These are phyloP conservation scores for Oncorhynchus mykiss DNA, from an alignment of 2,113 vertebrate species.

Conservation along the genomic window DNA sequence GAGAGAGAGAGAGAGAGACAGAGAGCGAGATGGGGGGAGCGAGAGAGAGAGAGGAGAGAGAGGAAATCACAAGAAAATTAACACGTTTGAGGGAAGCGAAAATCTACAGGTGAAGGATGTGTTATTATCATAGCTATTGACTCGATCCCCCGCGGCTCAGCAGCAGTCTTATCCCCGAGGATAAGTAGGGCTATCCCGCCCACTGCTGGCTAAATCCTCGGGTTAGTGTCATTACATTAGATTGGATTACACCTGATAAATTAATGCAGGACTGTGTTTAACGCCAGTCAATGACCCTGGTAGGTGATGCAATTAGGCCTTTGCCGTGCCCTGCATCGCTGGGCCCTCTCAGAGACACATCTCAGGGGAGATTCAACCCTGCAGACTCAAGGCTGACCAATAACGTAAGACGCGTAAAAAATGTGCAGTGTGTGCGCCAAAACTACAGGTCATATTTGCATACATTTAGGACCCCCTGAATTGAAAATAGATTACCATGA, in stretches of 20 bases:
- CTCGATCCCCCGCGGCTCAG: constrained; percentile 60
- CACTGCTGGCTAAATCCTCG: constrained; percentile 69
- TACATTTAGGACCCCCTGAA: neutral
- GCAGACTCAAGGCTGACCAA: constrained; percentile 1
- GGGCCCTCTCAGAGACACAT: constrained; percentile 36
- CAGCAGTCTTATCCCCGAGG: constrained; percentile 54
- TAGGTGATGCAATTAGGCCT: constrained; percentile 58
- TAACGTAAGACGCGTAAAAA: constrained; percentile 45
- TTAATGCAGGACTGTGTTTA: constrained; percentile 60
- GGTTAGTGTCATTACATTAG: constrained; percentile 69
- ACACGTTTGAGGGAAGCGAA: neutral
- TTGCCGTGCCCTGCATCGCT: constrained; percentile 22
- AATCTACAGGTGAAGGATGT: constrained; percentile 69
- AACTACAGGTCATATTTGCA: neutral
- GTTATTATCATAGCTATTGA: constrained; percentile 65
- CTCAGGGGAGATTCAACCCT: constrained; percentile 37
- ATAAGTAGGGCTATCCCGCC: constrained; percentile 67
- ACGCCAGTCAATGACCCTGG: constrained; percentile 50
- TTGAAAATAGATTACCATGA: neutral
- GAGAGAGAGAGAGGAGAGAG: no score
- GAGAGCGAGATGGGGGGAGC: no score
- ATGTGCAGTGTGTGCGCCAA: constrained; percentile 15
- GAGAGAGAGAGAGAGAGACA: no score
- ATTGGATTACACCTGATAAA: constrained; percentile 78
- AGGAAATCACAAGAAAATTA: neutral